A percentile compares a stretch with the other conserved stretches of the same genome.
Conservation (phyloP, 2,113 vertebrate genomes). For the Platanista minor region DNA sequence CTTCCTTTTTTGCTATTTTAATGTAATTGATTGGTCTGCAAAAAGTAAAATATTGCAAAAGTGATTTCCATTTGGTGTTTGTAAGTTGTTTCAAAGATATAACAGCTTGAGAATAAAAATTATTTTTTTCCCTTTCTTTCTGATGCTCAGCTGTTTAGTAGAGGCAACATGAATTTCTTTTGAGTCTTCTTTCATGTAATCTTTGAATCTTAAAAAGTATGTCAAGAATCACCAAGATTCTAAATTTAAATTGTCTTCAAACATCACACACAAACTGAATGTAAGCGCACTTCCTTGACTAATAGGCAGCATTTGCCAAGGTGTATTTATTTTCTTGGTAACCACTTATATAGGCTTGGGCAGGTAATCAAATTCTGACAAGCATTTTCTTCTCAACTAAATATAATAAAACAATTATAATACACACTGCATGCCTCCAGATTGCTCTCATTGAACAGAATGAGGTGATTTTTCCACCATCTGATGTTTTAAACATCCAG, state of each 20-base stretch:
- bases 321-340: background rate
- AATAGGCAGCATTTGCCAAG: slow-evolving; percentile 22
- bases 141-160: slow-evolving; percentile 35
- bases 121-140: background rate
- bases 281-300: background rate
- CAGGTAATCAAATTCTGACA: slow-evolving; percentile 43
- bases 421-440: slow-evolving; percentile 38
- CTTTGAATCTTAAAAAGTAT: slow-evolving; percentile 60
- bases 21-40: background rate
- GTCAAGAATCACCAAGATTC: slow-evolving; percentile 34
- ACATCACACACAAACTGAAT: background rate
- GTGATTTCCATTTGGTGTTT: background rate
- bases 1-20: background rate
- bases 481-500: slow-evolving; percentile 70
- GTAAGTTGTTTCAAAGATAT: slow-evolving; percentile 37
- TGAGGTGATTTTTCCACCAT: slow-evolving; percentile 65
- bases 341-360: background rate
- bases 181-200: background rate
- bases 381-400: slow-evolving; percentile 42
- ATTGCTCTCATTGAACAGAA: slow-evolving; percentile 53
- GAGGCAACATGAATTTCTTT: background rate
- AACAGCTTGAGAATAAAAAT: slow-evolving; percentile 43
- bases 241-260: slow-evolving; percentile 48
- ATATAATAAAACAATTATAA: slow-evolving; percentile 65
- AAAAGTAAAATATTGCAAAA: background rate